These are phyloP conservation scores for Brachyhypopomus gauderio DNA, from an alignment of 2,113 vertebrate genomes.

Conservation along the genomic window DNA sequence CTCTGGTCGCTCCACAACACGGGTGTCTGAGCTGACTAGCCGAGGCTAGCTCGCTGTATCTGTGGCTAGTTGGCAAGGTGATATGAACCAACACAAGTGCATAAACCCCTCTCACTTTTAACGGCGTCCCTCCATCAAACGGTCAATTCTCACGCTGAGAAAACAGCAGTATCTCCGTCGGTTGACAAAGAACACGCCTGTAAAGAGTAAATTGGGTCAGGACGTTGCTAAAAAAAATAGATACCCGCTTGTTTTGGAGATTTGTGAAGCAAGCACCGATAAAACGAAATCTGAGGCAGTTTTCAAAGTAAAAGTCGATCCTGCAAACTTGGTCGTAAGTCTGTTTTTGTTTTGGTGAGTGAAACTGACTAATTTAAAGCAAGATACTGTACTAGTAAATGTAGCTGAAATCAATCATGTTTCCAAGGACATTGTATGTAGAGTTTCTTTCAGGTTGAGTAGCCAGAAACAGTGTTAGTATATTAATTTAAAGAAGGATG, in stretches of 20 bases:
- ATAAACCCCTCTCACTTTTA: neutral
- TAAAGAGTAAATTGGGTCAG: too few relatives aligned
- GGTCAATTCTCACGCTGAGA: neutral
- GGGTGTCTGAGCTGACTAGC: neutral
- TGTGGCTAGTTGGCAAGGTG: neutral
- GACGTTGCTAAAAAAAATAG: neutral
- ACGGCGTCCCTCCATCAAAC: neutral
- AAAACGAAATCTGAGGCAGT: neutral
- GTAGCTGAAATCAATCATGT: neutral
- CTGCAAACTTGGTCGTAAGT: neutral
- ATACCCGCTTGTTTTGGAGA: neutral
- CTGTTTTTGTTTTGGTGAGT: neutral
- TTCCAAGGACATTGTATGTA: too few relatives aligned
- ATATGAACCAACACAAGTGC: neutral
- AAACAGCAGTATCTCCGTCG: neutral
- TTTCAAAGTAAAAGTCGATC: slow-evolving; percentile 8
- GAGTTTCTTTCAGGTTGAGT: too few relatives aligned
- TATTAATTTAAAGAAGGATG: too few relatives aligned
- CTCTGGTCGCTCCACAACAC: neutral
- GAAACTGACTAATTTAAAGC: too few relatives aligned
- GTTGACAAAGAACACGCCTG: neutral
- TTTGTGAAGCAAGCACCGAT: neutral
- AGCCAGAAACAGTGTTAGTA: too few relatives aligned
- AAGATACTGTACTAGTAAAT: neutral
- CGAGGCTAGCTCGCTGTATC: neutral